Evolutionary conservation across 2,113 vertebrate species (phyloP), one percentile per base, ranked within the genome.

Genomic region (Anguilla rostrata): DNA sequence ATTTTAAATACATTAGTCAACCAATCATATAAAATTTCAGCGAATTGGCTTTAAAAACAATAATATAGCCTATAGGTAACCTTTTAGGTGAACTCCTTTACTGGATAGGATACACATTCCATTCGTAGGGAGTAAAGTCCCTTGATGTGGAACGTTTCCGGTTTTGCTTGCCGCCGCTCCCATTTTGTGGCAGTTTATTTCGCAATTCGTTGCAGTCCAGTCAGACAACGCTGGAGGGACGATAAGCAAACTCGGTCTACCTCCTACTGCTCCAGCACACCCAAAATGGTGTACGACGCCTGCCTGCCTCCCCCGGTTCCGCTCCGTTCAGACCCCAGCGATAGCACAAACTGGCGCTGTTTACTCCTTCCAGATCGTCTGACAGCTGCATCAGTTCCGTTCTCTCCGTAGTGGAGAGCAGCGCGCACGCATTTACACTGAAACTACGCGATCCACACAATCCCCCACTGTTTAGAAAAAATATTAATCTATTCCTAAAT

Each of bases 311-410:
- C 46, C 15, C 22, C 82, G 15, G 18, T 22, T 26, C 60, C 60
- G 60, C 60, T 11, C n/a, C 80, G 57, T 39, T 34, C n/a, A 14
- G 18, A 88, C 89, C 90, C 87, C 88, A n/a, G n/a, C 26, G 71
- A 83, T 90, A 81, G 75, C 78, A 40, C 43, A 29, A 85, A 75
- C 88, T 90, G 92, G 92, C 92, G 93, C 90, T 92, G 95, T 92
- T 92, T 91, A 90, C 83, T 91, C 90, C 91, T 94, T 96, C 96
- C 97, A 96, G 91, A 87, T 89, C 93, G 96, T 96, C 34, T 34
- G 34, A 34, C 97, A 97, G 96, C 96, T 97, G 96, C 96, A 96
- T 93, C 89, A 78, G 94, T 92, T 93, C 11, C 94, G 94, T 95
- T 94, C 93, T 92, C 92, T 93, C 91, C 92, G 93, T 95, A 93